Percentiles rank a stretch among this genome's conserved stretches.
Conservation (phyloP, 2,113 vertebrate species). For the Fregata magnificens region DNA sequence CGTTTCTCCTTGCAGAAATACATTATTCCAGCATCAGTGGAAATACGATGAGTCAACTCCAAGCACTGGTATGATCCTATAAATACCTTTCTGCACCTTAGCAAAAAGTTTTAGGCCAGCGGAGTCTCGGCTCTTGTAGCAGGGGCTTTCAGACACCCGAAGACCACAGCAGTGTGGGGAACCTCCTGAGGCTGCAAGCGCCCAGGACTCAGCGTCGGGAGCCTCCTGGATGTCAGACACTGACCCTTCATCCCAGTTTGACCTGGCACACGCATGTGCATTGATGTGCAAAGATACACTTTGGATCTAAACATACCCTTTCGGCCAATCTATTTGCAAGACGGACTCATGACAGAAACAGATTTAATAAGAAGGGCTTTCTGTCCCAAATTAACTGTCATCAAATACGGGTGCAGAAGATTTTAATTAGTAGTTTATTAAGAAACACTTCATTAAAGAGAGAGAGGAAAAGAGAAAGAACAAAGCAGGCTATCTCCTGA, state of each 20-base stretch:
- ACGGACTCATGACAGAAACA: neutral
- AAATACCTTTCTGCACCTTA: neutral
- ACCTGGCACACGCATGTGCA: rapidly evolving
- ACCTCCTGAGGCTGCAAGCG: neutral
- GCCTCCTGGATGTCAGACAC: neutral
- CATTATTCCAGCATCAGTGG: neutral
- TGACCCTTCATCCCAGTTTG: neutral
- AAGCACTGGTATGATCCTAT: neutral
- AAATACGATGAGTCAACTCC: neutral
- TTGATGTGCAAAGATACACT: neutral
- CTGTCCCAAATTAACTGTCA: neutral
- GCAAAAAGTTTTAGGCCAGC: neutral
- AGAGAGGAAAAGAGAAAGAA: slow-evolving; percentile 15
- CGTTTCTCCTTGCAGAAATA: neutral
- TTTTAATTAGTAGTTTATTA: slow-evolving; percentile 37
- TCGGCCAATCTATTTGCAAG: neutral
- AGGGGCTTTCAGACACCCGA: neutral
- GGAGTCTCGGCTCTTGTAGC: neutral
- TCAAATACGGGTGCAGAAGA: neutral
- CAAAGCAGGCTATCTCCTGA: slow-evolving; percentile 12
- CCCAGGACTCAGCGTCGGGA: neutral
- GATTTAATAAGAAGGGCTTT: neutral
- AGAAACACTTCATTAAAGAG: slow-evolving; percentile 43
- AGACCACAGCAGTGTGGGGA: neutral
- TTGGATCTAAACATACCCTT: neutral